phyloP scores from a whole-genome alignment of 2,113 vertebrate genomes.

The Todiramphus chloris region DNA sequence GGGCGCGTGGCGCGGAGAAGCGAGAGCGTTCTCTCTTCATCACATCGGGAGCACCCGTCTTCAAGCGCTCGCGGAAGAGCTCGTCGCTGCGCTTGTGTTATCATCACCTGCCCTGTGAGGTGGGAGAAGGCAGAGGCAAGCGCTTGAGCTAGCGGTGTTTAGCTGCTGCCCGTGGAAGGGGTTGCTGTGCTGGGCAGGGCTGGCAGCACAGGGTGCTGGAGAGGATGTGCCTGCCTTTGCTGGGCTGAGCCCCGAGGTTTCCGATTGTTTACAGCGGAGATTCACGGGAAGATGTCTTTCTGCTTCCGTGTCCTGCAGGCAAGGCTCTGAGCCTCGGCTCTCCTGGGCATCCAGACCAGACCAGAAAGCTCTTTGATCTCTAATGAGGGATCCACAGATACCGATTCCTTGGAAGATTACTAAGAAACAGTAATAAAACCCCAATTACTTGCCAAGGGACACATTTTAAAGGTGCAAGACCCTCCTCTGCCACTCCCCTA shows the following conservation, averaged over 20 bases:
- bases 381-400: not conserved
- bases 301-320: not conserved
- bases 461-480: not conserved
- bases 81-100: not conserved
- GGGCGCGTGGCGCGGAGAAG: not conserved
- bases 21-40: not conserved
- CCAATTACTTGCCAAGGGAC: not conserved
- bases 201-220: accelerated
- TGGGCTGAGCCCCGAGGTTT: not conserved
- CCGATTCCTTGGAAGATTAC: not conserved
- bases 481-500: not conserved
- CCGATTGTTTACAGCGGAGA: not conserved
- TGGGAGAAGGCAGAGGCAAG: not conserved
- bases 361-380: not conserved
- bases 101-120: not conserved
- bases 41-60: not conserved
- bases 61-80: accelerated
- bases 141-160: not conserved
- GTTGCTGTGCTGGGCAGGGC: not conserved
- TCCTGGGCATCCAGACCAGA: not conserved
- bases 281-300: not conserved
- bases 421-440: not conserved
- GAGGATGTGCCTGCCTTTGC: not conserved
- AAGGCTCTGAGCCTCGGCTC: not conserved
- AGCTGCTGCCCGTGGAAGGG: not conserved